These are phyloP conservation scores for Florisuga fusca DNA, from an alignment of 2,797 vertebrate species.

Conservation along the genomic window DNA sequence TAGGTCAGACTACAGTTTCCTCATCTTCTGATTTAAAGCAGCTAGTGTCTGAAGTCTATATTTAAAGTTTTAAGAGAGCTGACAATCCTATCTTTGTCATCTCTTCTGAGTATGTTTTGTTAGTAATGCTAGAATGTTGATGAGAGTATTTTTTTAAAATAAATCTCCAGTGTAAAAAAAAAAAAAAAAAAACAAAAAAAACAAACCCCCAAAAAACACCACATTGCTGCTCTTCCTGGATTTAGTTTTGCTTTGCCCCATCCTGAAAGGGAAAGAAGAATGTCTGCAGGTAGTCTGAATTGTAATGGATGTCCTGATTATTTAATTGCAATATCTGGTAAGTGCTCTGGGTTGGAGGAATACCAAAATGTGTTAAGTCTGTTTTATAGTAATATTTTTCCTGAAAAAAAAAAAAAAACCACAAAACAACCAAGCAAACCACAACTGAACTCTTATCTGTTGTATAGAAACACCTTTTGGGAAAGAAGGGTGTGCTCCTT, in stretches of 20 bases:
- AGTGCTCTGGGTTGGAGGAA: slow-evolving; percentile 53
- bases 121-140: slow-evolving; percentile 71
- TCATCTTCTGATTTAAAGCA: slow-evolving; percentile 47
- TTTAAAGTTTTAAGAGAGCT: slow-evolving; percentile 68
- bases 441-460: slow-evolving; percentile 16
- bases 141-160: slow-evolving; percentile 75
- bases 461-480: slow-evolving; percentile 36
- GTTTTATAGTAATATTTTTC: slow-evolving; percentile 49
- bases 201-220: not conserved
- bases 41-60: slow-evolving; percentile 39
- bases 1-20: slow-evolving; percentile 44
- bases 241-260: slow-evolving; percentile 58
- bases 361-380: slow-evolving; percentile 34
- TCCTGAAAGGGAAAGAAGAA: slow-evolving; percentile 55
- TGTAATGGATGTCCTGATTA: slow-evolving; percentile 5
- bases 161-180: slow-evolving; percentile 54
- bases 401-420: not conserved
- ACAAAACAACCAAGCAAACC: too few species aligned
- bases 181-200: not conserved
- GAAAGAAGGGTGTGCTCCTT: slow-evolving; percentile 30
- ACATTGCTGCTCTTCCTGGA: slow-evolving; percentile 42
- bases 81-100: slow-evolving; percentile 61
- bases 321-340: slow-evolving; percentile 32
- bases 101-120: slow-evolving; percentile 65
- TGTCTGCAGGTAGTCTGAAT: slow-evolving; percentile 1